A percentile compares a stretch with the other conserved stretches of the same genome.
These are phyloP conservation scores for Laticauda colubrina DNA, from an alignment of 2,113 vertebrate genomes.

Conservation along the genomic window DNA sequence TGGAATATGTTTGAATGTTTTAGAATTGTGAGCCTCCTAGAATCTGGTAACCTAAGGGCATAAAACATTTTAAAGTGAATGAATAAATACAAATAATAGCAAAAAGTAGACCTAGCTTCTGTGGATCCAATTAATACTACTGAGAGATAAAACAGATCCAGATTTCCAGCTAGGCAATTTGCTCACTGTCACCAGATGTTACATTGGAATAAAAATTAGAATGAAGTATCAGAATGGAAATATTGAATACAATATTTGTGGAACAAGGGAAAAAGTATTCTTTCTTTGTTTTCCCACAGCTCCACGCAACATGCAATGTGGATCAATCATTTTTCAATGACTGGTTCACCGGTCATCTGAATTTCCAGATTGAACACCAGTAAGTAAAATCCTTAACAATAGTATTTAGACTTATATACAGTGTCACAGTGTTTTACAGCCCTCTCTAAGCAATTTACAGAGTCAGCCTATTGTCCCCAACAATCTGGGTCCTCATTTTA, in stretches of 20 bases:
- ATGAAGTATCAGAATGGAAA: not conserved
- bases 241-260: not conserved
- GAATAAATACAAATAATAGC: not conserved
- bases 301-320: constrained; percentile 77
- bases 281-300: constrained; percentile 49
- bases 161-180: not conserved
- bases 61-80: not conserved
- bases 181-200: not conserved
- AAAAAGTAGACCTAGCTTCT: not conserved
- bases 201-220: not conserved
- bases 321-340: constrained; percentile 77
- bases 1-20: not conserved
- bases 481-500: no score
- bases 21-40: not conserved
- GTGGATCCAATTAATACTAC: not conserved
- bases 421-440: no score
- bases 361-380: constrained; percentile 83
- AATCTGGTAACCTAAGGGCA: not conserved
- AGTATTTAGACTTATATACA: no score
- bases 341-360: constrained; percentile 81
- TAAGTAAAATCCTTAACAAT: constrained; percentile 54
- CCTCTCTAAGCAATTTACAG: no score
- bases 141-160: not conserved
- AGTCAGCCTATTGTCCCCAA: no score
- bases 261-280: not conserved